Evolutionary conservation across 2,797 vertebrate genomes (phyloP), one percentile per base, ranked within the genome.

Genomic region (Gymnopithys bicolor): DNA sequence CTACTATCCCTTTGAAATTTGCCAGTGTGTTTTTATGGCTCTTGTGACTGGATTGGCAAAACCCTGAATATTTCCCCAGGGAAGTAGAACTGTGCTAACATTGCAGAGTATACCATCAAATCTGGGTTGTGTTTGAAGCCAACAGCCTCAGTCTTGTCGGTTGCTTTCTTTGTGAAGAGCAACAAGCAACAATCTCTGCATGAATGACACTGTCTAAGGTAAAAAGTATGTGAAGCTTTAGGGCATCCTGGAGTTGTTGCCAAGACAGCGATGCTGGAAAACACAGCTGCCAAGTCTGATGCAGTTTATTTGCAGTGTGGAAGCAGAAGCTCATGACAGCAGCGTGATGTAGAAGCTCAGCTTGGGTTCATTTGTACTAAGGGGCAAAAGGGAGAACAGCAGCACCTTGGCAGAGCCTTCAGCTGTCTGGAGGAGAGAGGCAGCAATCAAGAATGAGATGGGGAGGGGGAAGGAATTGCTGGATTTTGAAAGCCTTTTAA

Each of bases 401-500:
- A 77, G 73, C 85, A 96, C 67, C 86, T 90, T 94, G 87, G 85
- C 21, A 49, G 71, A 96, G 78, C 69, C 62, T 94, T 94, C 77
- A 91, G 28, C 55, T 88, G 66, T 84, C 83, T 73, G 48, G 11
- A 32, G 80, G 33, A 87, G 55, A 87, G 71, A 91, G 73, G 48
- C 39, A 22, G 21, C 51, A 74, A 87, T 69, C 81, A 55, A 84
- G 35, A 43, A 12, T 25, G 45, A 87, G 67, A 45, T 35, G 13
- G 37, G 63, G 63, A 62, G 27, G 37, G 33, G 16, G 33, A 58
- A 68, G 12, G 19, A 66, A 78, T 25, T 55, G 67, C 37, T 95
- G 68, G 68, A 79, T 79, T 94, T 90, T 5, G 5, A 94, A 96
- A 94, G 66, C 45, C 49, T 94, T 96, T 96, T 95, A 93, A 96